phyloP scores from a whole-genome alignment of 2,797 vertebrate genomes.

The Lophius americanus region DNA sequence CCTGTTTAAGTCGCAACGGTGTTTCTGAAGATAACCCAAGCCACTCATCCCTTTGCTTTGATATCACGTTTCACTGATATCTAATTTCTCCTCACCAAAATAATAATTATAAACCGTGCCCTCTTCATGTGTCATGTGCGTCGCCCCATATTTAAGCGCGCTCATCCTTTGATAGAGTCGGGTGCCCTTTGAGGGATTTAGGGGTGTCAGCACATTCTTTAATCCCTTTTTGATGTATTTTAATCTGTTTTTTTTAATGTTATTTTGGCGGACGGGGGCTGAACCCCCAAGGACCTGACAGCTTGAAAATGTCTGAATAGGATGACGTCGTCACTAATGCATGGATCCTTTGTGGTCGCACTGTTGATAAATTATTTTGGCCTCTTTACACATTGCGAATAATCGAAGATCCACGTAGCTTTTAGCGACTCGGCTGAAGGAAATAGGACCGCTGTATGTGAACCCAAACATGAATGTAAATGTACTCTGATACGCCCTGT shows the following conservation, averaged over 20 bases:
- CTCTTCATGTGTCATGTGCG: constrained; percentile 52
- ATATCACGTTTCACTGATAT: constrained; percentile 47
- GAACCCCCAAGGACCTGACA: constrained; percentile 38
- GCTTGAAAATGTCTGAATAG: constrained; percentile 22
- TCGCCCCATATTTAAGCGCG: constrained; percentile 57
- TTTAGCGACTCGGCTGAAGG: neutral
- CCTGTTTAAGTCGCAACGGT: neutral
- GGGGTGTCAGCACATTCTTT: constrained; percentile 56
- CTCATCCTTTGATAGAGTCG: constrained; percentile 64
- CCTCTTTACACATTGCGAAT: constrained; percentile 11
- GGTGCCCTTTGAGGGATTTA: constrained; percentile 67
- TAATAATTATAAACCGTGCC: constrained; percentile 38
- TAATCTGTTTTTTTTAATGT: constrained; percentile 50
- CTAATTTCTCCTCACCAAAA: constrained; percentile 28
- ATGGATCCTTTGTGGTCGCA: constrained; percentile 14
- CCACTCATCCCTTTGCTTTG: constrained; percentile 46
- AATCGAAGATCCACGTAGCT: constrained; percentile 17
- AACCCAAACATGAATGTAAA: neutral
- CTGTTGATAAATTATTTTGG: constrained; percentile 21
- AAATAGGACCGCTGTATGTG: constrained; percentile 7
- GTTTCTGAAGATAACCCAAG: constrained; percentile 39
- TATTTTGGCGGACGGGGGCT: neutral
- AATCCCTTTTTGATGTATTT: constrained; percentile 74
- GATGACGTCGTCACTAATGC: constrained; percentile 45
- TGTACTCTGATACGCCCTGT: neutral